Conservation (phyloP, 2,888 invertebrate genomes). For the Eledona agricola region DNA sequence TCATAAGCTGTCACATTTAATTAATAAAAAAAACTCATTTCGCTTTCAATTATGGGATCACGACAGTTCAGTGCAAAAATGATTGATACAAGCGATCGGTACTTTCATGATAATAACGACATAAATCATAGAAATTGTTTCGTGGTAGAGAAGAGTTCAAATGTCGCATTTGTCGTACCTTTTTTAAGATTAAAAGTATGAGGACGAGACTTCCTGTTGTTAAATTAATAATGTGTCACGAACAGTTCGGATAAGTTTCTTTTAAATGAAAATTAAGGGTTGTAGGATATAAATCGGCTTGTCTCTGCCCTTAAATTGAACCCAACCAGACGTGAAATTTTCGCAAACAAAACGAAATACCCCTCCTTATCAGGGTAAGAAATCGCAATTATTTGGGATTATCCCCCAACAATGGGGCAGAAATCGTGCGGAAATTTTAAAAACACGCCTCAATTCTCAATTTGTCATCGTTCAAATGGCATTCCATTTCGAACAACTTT, state of each 20-base stretch:
- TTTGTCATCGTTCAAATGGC: conserved; percentile 10
- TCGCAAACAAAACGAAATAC: conserved; percentile 2
- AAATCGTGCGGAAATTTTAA: conserved; percentile 27
- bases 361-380: conserved; percentile 1
- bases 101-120: conserved; percentile 35
- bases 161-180: conserved; percentile 37
- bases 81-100: too few species aligned
- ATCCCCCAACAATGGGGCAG: conserved; percentile 10
- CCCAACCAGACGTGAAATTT: neutral
- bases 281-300: neutral
- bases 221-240: conserved; percentile 17
- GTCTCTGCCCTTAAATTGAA: conserved; percentile 5
- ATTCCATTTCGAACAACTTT: conserved; percentile 7
- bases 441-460: conserved; percentile 12
- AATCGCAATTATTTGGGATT: conserved; percentile 4
- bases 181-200: conserved; percentile 37
- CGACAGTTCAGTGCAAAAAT: too few species aligned
- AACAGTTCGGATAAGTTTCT: conserved; percentile 9
- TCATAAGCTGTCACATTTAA: neutral
- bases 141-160: conserved; percentile 42
- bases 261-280: neutral
- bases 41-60: too few species aligned
- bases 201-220: conserved; percentile 43
- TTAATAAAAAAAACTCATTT: conserved; percentile 4
- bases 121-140: conserved; percentile 39